Base-by-base conservation (phyloP, 2,888 invertebrate genomes). In the Volucella inanis region DNA sequence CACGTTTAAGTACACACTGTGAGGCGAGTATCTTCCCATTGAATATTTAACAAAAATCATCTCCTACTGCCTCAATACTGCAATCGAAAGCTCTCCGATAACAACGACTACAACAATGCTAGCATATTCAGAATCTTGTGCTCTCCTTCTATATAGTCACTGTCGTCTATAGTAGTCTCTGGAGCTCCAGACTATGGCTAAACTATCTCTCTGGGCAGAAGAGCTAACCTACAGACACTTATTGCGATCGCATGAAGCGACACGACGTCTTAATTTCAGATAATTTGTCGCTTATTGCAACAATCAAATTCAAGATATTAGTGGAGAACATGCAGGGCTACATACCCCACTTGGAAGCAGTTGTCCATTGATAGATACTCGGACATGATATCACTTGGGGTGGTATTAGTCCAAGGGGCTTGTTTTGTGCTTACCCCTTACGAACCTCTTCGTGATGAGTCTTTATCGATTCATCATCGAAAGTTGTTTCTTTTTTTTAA, bases 1-100 rank as follows among this genome's bases (percentile, higher is more conserved):
- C 78, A 39, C 70, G 70, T 14, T 78, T 78, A 57, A 64, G 64
- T 78, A 71, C 70, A 71, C 62, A 78, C 62, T 78, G 64, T n/a
- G 31, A 31, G 31, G 54, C 41, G 3, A 12, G 45, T 59, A 50
- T 18, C 43, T 31, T 64, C n/a, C 12, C 6, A n/a, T 10, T 1
- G 55, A 62, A 39, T 65, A 74, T 74, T 55, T 74, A 74, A 55
- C 18, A 18, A 15, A 18, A 65, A 38, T 12, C 15, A 10, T 9
- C n/a, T 14, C 57, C 10, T 14, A 9, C 41, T 59, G 15, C 39
- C 14, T 15, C 57, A 55, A 22, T 41, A 2, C 31, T n/a, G 11
- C 62, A 45, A 41, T 38, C 47, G 18, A 6, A 43, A 55, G 47
- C 14, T 31, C 31, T 1, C 45, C 41, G 68, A 68, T 55, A 47